Conservation (phyloP, 2,113 vertebrate genomes). For the Vanacampus margaritifer region DNA sequence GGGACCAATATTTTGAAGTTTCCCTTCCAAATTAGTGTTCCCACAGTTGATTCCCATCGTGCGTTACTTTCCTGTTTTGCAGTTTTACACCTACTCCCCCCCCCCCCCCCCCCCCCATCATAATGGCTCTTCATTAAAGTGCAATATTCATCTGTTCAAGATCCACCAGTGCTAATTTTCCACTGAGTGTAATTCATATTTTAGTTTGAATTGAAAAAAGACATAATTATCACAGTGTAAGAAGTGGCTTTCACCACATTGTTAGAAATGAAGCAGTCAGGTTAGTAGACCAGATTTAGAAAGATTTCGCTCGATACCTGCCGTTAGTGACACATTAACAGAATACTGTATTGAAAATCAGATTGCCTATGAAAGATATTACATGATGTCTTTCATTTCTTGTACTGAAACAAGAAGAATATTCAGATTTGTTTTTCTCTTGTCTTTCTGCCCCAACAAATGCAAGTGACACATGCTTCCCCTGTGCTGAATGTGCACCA, state of each 20-base stretch:
- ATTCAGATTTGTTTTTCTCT: neutral
- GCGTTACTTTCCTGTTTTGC: neutral
- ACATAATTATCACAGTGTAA: neutral
- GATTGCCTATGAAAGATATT: neutral
- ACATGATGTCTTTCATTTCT: neutral
- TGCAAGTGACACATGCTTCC: constrained; percentile 8
- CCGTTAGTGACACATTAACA: neutral
- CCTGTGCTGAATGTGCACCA: constrained; percentile 8
- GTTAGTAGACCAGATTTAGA: neutral
- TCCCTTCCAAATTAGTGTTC: neutral
- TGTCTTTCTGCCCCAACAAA: constrained; percentile 9
- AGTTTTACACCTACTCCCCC: neutral
- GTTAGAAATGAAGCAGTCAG: neutral
- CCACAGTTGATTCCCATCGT: neutral
- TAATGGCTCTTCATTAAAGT: neutral
- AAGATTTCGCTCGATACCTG: neutral
- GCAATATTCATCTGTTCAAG: constrained; percentile 1
- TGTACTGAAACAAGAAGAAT: neutral
- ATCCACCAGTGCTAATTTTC: neutral
- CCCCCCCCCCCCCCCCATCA: neutral
- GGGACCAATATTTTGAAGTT: neutral
- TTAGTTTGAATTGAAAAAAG: neutral
- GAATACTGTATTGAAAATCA: neutral
- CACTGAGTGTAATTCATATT: constrained; percentile 3
- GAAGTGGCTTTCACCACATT: neutral